Percentiles rank a stretch among this genome's conserved stretches.
Conservation (phyloP, 92 coral and sea anemone genomes). For the Virgularia gustaviana region DNA sequence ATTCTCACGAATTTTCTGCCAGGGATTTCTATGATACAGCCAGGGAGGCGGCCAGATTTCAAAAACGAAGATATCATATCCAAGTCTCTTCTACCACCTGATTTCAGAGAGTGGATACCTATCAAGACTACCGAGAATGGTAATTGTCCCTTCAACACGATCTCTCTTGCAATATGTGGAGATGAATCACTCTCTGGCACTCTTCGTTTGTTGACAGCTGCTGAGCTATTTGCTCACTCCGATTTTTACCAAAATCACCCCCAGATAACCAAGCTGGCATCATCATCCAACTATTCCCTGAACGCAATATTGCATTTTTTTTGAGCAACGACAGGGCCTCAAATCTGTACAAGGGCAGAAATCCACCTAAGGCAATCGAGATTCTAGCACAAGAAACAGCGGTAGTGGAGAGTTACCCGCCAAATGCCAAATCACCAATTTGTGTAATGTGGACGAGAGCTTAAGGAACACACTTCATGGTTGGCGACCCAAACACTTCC, state of each 20-base stretch:
- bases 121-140: background rate
- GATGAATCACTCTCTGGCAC: slow-evolving; percentile 33
- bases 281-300: background rate
- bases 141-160: too few relatives aligned
- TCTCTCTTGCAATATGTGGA: slow-evolving; percentile 27
- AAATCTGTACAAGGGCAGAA: background rate
- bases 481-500: slow-evolving; percentile 44
- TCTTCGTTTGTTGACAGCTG: slow-evolving; percentile 46
- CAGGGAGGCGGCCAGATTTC: background rate
- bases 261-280: background rate
- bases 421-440: background rate
- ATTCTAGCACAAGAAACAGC: slow-evolving; percentile 35
- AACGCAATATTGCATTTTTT: background rate
- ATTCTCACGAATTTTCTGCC: background rate
- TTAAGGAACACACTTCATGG: slow-evolving; percentile 1
- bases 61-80: background rate
- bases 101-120: background rate
- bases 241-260: slow-evolving; percentile 45
- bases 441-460: slow-evolving; percentile 39
- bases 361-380: slow-evolving; percentile 20
- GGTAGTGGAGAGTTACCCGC: background rate
- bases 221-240: slow-evolving; percentile 32
- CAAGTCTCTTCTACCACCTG: background rate
- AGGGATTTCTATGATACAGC: background rate
- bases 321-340: too few relatives aligned